Base-by-base conservation (phyloP, 2,113 vertebrate species). In the Symphodus melops region DNA sequence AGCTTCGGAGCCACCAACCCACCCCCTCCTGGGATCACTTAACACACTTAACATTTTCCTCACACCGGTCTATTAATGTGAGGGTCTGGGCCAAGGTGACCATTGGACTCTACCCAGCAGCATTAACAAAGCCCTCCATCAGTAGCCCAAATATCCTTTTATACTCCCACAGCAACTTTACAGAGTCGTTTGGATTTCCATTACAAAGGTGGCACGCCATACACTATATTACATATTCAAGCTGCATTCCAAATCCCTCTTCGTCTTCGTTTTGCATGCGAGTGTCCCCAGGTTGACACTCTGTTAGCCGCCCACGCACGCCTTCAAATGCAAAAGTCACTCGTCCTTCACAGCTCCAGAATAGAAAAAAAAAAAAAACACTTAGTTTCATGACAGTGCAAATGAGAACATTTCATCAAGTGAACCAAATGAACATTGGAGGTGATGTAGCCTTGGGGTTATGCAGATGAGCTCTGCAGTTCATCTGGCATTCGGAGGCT, bases 1-100 rank as follows among this genome's bases (percentile, higher is more conserved):
- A 16, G 53, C 75, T 61, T 74, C 83, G 49, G 68, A 74, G 68
- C 65, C 69, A 65, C 67, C 46, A 70, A 53, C 63, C 33, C 23
- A 9, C 13, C 1, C 4, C 64, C 89, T 81, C 75, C 44, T 1
- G 72, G 82, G 87, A 91, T 88, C 63, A 58, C 74, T 90, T 84
- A 91, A 82, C 71, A 84, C 84, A 89, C 86, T 92, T 91, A 91
- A 88, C 72, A 84, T 89, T 88, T 90, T 81, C 76, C 72, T 66
- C 62, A 68, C 82, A 71, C 71, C 74, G 72, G 51, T 81, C 77
- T 81, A 77, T 88, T 88, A 89, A 86, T 84, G 85, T 64, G 65
- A 78, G 71, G 20, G 75, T 65, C 75, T 28, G 4, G 72, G 78
- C 84, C 79, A 85, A 85, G 88, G 79, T 90, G 87, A 88, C 75